Conservation (phyloP, 2,113 vertebrate species). For the Actenoides lindsayi region DNA sequence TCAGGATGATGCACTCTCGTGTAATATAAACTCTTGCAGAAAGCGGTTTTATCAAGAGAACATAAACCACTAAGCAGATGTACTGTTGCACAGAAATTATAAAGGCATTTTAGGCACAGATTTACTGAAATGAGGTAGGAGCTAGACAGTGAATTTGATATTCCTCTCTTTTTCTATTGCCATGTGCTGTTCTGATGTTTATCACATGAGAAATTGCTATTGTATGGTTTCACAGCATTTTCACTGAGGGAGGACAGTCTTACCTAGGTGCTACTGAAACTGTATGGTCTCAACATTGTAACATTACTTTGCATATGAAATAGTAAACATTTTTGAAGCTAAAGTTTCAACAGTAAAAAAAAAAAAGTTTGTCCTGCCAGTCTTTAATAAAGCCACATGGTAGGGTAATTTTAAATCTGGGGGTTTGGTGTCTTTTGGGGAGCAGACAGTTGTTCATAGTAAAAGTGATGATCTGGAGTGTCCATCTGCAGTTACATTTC, state of each 20-base stretch:
- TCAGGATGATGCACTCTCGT: background rate
- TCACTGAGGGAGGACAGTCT: background rate
- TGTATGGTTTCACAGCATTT: background rate
- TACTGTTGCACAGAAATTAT: background rate
- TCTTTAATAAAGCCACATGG: background rate
- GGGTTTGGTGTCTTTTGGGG: background rate
- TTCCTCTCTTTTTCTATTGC: background rate
- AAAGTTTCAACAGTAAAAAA: background rate
- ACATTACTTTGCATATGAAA: background rate
- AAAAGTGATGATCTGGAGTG: background rate
- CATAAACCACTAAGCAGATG: background rate
- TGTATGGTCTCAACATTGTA: background rate
- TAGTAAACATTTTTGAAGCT: background rate
- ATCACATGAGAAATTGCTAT: background rate
- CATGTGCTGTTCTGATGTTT: background rate
- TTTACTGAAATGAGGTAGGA: background rate
- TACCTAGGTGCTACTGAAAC: rapidly evolving
- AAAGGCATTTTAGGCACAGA: background rate
- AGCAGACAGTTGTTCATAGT: background rate
- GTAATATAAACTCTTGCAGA: background rate
- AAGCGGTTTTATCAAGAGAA: background rate
- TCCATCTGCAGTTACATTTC: background rate
- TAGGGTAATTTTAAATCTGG: background rate
- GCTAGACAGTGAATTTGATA: background rate
- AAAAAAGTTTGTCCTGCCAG: background rate